Percentiles rank a stretch among this genome's conserved stretches.
Evolutionary conservation across 30 jellyfish, hydroid and myxozoan genomes (phyloP).

Genomic region (Clytia hemisphaerica): DNA sequence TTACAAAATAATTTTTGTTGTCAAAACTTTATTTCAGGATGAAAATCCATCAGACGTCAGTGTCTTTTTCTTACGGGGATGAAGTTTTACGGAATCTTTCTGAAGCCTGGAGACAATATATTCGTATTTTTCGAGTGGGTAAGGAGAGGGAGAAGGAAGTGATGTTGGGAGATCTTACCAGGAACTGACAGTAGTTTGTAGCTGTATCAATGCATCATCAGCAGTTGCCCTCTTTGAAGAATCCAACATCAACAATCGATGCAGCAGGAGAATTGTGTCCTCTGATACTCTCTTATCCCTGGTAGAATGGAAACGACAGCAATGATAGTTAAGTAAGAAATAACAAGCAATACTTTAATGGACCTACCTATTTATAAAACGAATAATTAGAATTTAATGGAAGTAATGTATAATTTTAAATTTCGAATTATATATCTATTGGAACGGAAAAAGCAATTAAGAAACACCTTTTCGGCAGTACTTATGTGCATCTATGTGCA

Average conservation of each 20-base stretch:
- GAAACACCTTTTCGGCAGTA: no score
- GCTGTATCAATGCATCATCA: slow-evolving; percentile 35
- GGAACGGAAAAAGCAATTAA: slow-evolving; percentile 1
- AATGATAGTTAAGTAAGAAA: background rate
- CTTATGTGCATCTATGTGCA: no score
- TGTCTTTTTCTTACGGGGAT: no score
- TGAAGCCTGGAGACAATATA: no score
- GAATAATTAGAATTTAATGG: background rate
- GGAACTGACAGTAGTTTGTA: slow-evolving; percentile 47
- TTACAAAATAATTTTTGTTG: no score
- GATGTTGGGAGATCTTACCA: slow-evolving; percentile 44
- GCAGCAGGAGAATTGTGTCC: slow-evolving; percentile 56
- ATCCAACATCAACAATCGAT: slow-evolving; percentile 59
- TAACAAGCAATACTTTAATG: background rate
- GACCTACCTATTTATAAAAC: background rate
- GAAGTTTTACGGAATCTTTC: no score
- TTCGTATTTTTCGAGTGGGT: no score
- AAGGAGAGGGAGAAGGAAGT: background rate
- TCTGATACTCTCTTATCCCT: slow-evolving; percentile 85
- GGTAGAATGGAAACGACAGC: background rate
- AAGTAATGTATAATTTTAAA: background rate
- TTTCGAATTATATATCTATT: background rate
- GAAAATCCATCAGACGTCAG: no score
- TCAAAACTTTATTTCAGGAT: no score
- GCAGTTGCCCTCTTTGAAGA: slow-evolving; percentile 64